Base-by-base conservation (phyloP, 1,140 invertebrate species). In the Eriosoma lanigerum region DNA sequence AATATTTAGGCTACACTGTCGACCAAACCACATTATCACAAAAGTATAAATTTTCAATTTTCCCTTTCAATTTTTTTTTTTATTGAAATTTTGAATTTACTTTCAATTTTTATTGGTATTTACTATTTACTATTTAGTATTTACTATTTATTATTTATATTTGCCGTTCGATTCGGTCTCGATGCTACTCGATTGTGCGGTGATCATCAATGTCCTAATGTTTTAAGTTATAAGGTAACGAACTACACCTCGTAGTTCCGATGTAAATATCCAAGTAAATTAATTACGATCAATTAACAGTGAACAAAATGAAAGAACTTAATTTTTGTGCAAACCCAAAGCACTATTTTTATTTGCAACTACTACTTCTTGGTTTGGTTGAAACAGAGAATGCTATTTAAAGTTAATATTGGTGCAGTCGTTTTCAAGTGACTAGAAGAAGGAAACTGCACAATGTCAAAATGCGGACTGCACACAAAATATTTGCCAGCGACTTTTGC, bases 401-500 rank as follows among this genome's bases (percentile, higher is more conserved):
- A 73, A 52, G 58, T 46, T 17, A 13, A 38, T 21, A 13, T 2
- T 1, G n/a, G 70, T 32, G 50, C 19, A 32, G 50, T 54, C 15
- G 54, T 54, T 76, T 76, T 60, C 56, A 3, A 78, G 54, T 78
- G 13, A 78, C 21, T 26, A 54, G n/a, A 48, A 60, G 13, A 26
- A n/a, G n/a, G n/a, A 58, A 78, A 62, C 21, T 60, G 44, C 56
- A 78, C 58, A 75, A 95, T 95, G 93, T 93, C 93, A 89, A 93
- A 93, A 93, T 95, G 94, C 90, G 93, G 94, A 89, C 91, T 93
- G 85, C 94, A 93, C 88, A 95, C 93, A 85, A 93, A 93, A 89
- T 96, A 94, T 88, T 92, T 98, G 88, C 97, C 97, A 87, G 96
- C 96, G 85, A 93, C 94, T 85, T 94, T 97, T 88, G 96, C 97